phyloP scores from a whole-genome alignment of 2,888 invertebrate genomes.

The Dynastes grantii region DNA sequence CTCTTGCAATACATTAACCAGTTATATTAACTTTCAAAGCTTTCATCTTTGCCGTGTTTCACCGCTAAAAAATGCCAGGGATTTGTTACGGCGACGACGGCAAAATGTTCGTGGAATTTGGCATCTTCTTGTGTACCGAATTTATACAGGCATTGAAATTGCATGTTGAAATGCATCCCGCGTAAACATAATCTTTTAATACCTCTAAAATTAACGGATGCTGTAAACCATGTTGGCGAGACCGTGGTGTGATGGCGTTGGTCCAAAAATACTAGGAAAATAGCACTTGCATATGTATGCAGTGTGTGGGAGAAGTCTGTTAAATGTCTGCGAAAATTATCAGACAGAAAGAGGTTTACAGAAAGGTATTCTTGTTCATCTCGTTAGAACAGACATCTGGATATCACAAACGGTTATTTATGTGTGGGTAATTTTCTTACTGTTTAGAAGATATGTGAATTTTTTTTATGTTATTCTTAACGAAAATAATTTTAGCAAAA shows the following conservation, averaged over 20 bases:
- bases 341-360: neutral
- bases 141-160: neutral
- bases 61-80: no score
- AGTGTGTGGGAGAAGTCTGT: neutral
- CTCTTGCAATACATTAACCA: no score
- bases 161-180: slow-evolving; percentile 8
- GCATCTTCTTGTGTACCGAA: neutral
- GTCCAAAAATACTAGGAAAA: neutral
- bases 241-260: neutral
- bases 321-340: neutral
- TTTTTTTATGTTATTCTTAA: no score
- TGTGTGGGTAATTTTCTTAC: no score
- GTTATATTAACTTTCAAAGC: no score
- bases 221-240: neutral
- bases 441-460: no score
- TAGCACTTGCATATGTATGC: neutral
- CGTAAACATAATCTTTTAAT: slow-evolving; percentile 15
- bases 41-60: no score
- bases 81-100: no score
- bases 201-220: slow-evolving; percentile 5
- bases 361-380: no score
- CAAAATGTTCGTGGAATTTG: slow-evolving; percentile 2
- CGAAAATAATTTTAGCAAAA: no score
- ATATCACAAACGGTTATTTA: no score
- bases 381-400: no score